These are phyloP conservation scores for Tiaroga cobitis DNA, from an alignment of 2,797 vertebrate species.

Conservation along the genomic window DNA sequence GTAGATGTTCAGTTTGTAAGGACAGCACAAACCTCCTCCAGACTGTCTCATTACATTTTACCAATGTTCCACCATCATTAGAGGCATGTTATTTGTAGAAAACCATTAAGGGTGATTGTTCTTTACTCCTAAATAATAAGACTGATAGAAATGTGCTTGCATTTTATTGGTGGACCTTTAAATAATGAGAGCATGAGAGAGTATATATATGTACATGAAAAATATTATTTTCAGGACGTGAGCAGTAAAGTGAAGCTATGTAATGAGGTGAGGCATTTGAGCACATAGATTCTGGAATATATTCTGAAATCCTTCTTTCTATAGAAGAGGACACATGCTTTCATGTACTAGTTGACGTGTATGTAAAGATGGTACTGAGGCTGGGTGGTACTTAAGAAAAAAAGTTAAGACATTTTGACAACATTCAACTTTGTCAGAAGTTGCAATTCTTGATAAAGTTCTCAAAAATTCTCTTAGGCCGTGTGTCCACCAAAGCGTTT, in stretches of 20 bases:
- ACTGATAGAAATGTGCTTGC: neutral
- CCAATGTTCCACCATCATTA: constrained; percentile 19
- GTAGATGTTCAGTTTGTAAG: constrained; percentile 8
- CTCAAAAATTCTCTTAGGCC: too few relatives aligned
- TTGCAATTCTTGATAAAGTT: too few relatives aligned
- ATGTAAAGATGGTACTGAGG: neutral
- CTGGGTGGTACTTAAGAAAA: too few relatives aligned
- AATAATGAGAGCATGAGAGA: neutral
- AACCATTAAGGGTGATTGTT: constrained; percentile 10
- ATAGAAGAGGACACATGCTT: neutral
- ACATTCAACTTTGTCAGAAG: too few relatives aligned
- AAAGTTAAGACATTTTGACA: too few relatives aligned
- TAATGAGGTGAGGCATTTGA: neutral
- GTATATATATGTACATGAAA: neutral
- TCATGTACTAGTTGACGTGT: neutral
- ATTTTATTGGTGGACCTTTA: constrained; percentile 11
- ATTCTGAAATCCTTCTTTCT: neutral
- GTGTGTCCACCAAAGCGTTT: too few relatives aligned
- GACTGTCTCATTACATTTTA: constrained; percentile 41
- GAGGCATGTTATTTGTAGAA: constrained; percentile 14
- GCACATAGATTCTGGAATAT: neutral
- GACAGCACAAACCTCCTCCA: neutral
- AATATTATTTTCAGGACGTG: neutral
- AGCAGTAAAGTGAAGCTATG: neutral
- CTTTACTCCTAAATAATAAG: constrained; percentile 6